Percentiles rank a stretch among this genome's conserved stretches.
Evolutionary conservation across 2,113 vertebrate genomes (phyloP).

Genomic region (Saccopteryx leptura): DNA sequence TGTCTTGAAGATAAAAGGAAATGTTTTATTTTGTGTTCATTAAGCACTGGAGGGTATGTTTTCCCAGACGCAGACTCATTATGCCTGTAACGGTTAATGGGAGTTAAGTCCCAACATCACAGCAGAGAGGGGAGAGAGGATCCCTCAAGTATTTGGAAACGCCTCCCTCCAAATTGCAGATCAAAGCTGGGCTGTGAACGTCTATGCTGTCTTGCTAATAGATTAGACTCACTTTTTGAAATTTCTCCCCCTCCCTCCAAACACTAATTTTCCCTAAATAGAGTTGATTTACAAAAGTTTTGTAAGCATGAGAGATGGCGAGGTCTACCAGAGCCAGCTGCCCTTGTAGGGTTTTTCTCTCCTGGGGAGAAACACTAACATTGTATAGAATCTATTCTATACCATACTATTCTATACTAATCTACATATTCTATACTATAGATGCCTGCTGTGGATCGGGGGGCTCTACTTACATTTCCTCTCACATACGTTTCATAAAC

Average conservation of each 20-base stretch:
- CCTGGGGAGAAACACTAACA: background rate
- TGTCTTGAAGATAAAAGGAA: constrained; percentile 83
- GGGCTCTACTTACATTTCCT: background rate
- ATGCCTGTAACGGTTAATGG: constrained; percentile 71
- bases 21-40: constrained; percentile 80
- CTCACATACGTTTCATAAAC: background rate
- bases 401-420: no score
- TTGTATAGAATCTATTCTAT: no score
- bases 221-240: constrained; percentile 60
- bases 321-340: background rate
- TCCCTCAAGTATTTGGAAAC: constrained; percentile 70
- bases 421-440: no score
- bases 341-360: background rate
- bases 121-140: constrained; percentile 68
- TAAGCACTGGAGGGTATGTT: constrained; percentile 73
- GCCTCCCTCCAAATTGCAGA: constrained; percentile 70
- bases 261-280: constrained; percentile 25
- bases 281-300: constrained; percentile 54
- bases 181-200: constrained; percentile 73
- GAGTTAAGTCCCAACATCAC: constrained; percentile 65
- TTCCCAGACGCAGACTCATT: constrained; percentile 64
- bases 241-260: constrained; percentile 39
- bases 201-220: constrained; percentile 21
- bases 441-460: background rate
- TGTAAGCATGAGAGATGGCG: background rate